These are phyloP conservation scores for Rhabdomys pumilio DNA, from an alignment of 2,797 vertebrate species.

Conservation along the genomic window DNA sequence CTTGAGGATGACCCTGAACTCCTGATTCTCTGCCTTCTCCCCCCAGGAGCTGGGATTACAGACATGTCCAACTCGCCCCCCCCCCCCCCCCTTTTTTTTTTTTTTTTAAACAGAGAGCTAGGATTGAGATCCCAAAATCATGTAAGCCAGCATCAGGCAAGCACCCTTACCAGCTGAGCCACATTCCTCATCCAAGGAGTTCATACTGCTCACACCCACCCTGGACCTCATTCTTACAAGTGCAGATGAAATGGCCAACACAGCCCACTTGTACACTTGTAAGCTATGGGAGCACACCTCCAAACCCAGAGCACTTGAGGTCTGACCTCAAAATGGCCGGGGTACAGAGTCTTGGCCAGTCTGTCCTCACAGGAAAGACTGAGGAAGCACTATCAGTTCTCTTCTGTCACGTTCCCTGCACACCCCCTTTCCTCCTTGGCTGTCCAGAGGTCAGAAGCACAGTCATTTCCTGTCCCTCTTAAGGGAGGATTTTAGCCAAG, in stretches of 20 bases:
- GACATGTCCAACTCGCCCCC: background rate
- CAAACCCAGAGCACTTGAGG: background rate
- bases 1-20: background rate
- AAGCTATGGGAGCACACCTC: background rate
- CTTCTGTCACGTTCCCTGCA: background rate
- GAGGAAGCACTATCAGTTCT: background rate
- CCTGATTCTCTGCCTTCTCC: background rate
- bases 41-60: background rate
- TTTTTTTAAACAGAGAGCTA: background rate
- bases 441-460: conserved; percentile 28
- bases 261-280: background rate
- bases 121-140: background rate
- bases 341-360: background rate
- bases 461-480: conserved; percentile 38
- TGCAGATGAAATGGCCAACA: background rate
- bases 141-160: background rate
- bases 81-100: background rate
- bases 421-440: background rate
- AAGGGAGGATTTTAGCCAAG: conserved; percentile 6
- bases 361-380: background rate
- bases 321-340: background rate
- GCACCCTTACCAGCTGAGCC: background rate
- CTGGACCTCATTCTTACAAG: background rate
- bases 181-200: background rate
- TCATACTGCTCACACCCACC: background rate